A percentile compares a stretch with the other conserved stretches of the same genome.
Conservation (phyloP, 2,113 vertebrate genomes). For the Sebastes fasciatus region DNA sequence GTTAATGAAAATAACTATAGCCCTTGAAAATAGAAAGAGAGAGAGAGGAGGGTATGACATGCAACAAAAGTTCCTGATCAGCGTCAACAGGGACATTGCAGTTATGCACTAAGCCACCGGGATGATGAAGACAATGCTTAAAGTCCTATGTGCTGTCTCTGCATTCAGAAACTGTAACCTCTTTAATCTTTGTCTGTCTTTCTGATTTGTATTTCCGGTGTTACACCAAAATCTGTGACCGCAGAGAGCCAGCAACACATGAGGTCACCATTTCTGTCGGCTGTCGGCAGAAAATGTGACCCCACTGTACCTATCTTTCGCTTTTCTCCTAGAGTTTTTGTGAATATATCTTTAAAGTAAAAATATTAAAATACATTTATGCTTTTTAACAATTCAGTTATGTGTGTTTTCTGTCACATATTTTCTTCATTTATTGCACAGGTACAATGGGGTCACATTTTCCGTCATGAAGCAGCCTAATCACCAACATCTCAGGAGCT, state of each 20-base stretch:
- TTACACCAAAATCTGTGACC: no score
- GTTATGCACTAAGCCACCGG: background rate
- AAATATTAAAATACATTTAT: no score
- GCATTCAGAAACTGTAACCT: background rate
- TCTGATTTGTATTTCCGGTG: background rate
- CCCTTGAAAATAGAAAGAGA: background rate
- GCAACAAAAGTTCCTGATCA: background rate
- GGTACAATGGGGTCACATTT: no score
- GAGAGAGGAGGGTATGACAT: background rate
- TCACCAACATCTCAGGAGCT: background rate
- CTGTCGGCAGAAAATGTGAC: no score
- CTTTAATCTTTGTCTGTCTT: conserved; percentile 2
- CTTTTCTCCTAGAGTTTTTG: no score
- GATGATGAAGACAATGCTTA: background rate
- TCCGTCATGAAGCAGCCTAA: background rate
- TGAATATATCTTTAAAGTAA: no score
- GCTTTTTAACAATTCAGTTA: no score
- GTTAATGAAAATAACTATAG: background rate
- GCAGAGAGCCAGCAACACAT: no score
- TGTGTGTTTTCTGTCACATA: no score
- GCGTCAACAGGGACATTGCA: background rate
- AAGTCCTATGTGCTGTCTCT: background rate
- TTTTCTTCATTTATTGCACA: no score
- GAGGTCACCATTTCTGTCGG: no score
- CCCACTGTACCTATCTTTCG: no score